phyloP scores from a whole-genome alignment of 2,797 vertebrate species.

The Heterohyrax brucei region DNA sequence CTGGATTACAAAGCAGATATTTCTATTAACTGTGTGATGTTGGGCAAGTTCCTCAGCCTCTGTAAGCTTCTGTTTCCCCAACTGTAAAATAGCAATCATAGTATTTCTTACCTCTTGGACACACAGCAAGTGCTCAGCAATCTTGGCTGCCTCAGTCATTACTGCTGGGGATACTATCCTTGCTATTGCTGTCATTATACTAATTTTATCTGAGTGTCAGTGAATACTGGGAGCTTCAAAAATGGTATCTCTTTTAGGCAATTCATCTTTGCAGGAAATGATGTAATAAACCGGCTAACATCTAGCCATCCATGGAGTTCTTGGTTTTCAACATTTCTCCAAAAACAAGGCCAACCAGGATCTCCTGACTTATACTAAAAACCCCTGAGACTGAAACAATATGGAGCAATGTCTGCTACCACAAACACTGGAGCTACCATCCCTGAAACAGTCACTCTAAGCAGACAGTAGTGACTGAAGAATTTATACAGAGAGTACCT shows the following conservation, averaged over 20 bases:
- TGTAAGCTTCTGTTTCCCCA: neutral
- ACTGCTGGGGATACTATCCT: neutral
- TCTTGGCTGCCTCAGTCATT: neutral
- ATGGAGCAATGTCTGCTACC: fast-evolving
- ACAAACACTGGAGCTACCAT: neutral
- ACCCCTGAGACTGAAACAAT: neutral
- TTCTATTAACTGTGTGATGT: neutral
- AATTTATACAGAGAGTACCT: too few relatives aligned
- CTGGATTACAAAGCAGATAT: neutral
- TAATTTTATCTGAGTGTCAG: neutral
- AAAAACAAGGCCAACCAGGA: neutral
- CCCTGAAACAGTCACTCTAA: too few relatives aligned
- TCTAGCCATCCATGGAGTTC: neutral
- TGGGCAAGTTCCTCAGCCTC: neutral
- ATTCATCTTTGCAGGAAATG: neutral
- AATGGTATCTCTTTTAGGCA: neutral
- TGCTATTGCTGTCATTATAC: too few relatives aligned
- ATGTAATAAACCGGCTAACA: neutral
- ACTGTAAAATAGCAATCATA: neutral
- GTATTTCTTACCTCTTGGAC: neutral
- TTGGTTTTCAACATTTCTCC: neutral
- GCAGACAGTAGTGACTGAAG: neutral
- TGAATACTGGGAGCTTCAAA: neutral
- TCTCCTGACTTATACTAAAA: neutral
- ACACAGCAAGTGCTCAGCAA: neutral